phyloP scores from a whole-genome alignment of 1,140 invertebrate species.

The Maconellicoccus hirsutus region DNA sequence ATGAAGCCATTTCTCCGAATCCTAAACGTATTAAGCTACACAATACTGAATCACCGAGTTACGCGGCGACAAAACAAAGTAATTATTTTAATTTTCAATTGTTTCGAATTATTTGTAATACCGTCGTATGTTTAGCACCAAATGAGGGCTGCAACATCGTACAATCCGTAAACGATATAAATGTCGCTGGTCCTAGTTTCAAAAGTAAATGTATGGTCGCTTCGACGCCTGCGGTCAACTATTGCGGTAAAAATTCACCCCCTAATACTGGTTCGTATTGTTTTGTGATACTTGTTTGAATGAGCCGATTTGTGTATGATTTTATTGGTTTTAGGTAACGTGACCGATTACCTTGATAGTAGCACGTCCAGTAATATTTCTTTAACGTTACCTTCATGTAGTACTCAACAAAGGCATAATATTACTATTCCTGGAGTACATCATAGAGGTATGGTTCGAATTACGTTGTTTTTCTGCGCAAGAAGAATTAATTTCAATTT shows the following conservation, averaged over 20 bases:
- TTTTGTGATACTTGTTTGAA: neutral
- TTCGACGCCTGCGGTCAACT: neutral
- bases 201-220: neutral
- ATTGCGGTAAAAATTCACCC: neutral
- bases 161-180: neutral
- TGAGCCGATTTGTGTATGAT: no score
- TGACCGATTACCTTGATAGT: neutral
- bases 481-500: neutral
- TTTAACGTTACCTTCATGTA: neutral
- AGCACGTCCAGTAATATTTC: neutral
- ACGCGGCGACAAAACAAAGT: neutral
- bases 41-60: neutral
- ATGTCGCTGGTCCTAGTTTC: neutral
- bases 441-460: neutral
- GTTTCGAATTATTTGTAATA: neutral
- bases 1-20: neutral
- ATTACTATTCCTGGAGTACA: neutral
- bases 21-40: neutral
- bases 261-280: neutral
- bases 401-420: conserved; percentile 4
- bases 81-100: neutral
- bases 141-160: neutral
- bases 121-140: neutral
- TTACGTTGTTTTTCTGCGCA: neutral
- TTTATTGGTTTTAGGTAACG: neutral